Base-by-base conservation (phyloP, 1,140 invertebrate genomes). In the Melipona quadrifasciata region DNA sequence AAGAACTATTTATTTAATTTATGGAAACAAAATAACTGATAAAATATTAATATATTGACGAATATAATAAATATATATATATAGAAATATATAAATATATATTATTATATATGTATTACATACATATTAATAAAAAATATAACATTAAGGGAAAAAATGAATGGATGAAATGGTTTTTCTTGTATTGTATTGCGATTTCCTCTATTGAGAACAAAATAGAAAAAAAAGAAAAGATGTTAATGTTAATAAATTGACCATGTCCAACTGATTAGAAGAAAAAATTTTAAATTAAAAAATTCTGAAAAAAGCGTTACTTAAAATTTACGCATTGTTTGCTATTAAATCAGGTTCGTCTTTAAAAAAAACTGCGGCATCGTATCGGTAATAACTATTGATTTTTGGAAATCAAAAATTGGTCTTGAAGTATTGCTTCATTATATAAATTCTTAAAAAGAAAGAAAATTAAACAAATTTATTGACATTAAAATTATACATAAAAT, bases 1-100 rank as follows among this genome's bases (percentile, higher is more conserved):
- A 89, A 93, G 86, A 92, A 85, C 91, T 94, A 94, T 94, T 94
- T 94, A 94, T 94, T 94, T 94, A 93, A 94, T 93, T 94, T 94
- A 94, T 93, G 89, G 85, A 91, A 89, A 89, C 75, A 91, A 90
- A 91, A 90, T n/a, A 90, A 90, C 85, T 90, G 82, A 91, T 82
- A 87, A 87, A 86, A 92, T 91, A 93, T 90, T 92, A 91, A 93
- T 93, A 93, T 93, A 93, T 87, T 82, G 83, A 90, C 82, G 87
- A 84, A 91, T 89, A 91, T 90, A 89, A 85, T 90, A 90, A 90
- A 90, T 91, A 92, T 70, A 58, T 61, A 61, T 61, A 61, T 61
- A 39, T 39, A 39, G 4, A 39, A 39, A 58, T 58, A 61, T 61
- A 61, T 61, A 89, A 88, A 86, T 91, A 89, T 88, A 88, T 91